Evolutionary conservation across 2,888 invertebrate species (phyloP).

Genomic region (Ceraclea dissimilis): DNA sequence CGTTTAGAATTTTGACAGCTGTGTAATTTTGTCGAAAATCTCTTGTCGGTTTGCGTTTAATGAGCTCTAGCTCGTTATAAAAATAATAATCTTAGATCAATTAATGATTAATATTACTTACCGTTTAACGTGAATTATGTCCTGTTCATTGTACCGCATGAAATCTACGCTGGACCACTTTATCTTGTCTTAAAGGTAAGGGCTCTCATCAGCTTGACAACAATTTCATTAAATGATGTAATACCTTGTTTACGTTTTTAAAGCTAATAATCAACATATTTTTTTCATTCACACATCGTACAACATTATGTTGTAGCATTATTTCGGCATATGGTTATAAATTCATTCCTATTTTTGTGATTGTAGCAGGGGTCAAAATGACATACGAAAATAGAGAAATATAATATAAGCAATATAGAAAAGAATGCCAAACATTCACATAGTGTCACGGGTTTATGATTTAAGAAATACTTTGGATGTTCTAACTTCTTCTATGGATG

Average conservation of each 20-base stretch:
- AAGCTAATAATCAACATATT: background rate
- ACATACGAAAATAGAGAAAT: background rate
- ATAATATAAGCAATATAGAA: background rate
- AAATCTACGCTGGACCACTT: constrained; percentile 32
- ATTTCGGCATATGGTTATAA: background rate
- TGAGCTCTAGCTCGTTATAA: too few species aligned
- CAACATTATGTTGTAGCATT: too few species aligned
- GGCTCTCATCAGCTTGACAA: background rate
- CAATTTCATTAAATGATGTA: background rate
- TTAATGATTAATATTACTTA: too few species aligned
- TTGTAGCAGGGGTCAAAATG: background rate
- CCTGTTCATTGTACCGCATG: constrained; percentile 27
- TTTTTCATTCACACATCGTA: background rate
- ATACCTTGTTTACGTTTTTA: background rate
- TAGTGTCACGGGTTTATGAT: too few species aligned
- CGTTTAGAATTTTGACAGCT: constrained; percentile 21
- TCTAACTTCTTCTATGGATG: too few species aligned
- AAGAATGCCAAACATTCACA: too few species aligned
- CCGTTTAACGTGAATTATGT: constrained; percentile 31
- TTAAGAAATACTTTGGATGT: too few species aligned
- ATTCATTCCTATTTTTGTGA: background rate
- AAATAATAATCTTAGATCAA: too few species aligned
- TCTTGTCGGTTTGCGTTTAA: too few species aligned
- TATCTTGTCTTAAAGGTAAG: constrained; percentile 43
- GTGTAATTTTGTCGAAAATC: constrained; percentile 26